Evolutionary conservation across 2,113 vertebrate species (phyloP).

Genomic region (Capreolus pygargus): DNA sequence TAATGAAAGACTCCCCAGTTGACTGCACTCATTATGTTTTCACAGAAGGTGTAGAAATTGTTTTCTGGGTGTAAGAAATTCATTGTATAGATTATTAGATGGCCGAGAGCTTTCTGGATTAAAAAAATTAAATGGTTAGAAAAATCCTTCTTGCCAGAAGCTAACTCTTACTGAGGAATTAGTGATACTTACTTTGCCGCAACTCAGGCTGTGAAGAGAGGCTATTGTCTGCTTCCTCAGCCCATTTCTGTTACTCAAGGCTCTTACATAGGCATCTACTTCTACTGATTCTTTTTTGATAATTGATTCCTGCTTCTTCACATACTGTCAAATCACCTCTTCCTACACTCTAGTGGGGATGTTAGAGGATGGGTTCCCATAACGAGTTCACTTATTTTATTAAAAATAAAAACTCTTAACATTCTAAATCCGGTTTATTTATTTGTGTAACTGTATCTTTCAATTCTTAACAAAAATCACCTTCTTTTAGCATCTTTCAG

Average conservation of each 20-base stretch:
- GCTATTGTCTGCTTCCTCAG: not conserved
- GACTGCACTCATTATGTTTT: not conserved
- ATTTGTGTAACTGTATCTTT: not conserved
- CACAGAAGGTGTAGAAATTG: not conserved
- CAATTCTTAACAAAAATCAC: not conserved
- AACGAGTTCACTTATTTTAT: not conserved
- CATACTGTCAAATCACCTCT: not conserved
- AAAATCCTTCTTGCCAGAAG: not conserved
- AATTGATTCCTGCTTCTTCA: not conserved
- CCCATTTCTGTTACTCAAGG: not conserved
- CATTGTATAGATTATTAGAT: not conserved
- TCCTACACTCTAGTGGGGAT: not conserved
- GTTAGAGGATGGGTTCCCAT: not conserved
- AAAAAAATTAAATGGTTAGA: not conserved
- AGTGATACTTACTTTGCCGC: not conserved
- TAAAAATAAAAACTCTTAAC: not conserved
- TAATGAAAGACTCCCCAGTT: not conserved
- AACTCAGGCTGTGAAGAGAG: not conserved
- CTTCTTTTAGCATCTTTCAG: not conserved
- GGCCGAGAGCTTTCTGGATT: not conserved
- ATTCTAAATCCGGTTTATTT: not conserved
- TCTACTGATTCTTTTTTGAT: not conserved
- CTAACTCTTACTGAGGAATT: not conserved
- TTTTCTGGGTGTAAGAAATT: constrained; percentile 3
- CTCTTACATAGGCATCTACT: not conserved